Conservation (phyloP, 2,113 vertebrate species). For the Cyanocitta stelleri region DNA sequence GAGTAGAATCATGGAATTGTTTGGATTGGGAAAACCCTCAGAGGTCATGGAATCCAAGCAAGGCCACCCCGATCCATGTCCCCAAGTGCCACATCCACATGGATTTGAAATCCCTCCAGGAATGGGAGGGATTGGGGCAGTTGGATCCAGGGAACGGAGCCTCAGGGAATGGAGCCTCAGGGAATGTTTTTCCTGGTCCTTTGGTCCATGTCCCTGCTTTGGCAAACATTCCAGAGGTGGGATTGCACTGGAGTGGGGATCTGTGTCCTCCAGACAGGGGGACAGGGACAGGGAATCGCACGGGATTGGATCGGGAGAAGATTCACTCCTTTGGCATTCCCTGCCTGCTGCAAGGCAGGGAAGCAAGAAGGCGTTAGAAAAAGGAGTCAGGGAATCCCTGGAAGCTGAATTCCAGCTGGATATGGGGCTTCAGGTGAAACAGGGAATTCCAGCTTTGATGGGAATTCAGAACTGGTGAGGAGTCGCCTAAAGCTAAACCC, state of each 20-base stretch:
- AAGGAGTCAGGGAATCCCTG: not conserved
- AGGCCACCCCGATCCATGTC: not conserved
- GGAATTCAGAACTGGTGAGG: not conserved
- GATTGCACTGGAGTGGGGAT: fast-evolving
- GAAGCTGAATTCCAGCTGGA: not conserved
- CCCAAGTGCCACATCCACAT: fast-evolving
- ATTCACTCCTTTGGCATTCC: not conserved
- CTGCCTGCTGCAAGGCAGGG: not conserved
- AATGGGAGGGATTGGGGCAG: not conserved
- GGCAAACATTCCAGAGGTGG: not conserved
- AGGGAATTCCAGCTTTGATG: not conserved
- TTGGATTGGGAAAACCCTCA: not conserved
- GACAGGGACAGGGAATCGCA: not conserved
- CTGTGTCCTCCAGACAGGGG: fast-evolving
- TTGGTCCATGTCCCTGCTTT: not conserved
- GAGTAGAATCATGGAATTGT: fast-evolving
- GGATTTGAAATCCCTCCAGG: not conserved
- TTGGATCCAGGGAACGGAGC: not conserved
- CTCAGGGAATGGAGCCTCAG: not conserved
- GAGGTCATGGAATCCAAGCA: fast-evolving
- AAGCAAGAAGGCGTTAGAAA: not conserved
- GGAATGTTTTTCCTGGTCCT: not conserved
- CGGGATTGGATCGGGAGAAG: fast-evolving
- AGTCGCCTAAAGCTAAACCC: not conserved
- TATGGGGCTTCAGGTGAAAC: not conserved